These are phyloP conservation scores for Drosophila demipolita DNA, from an alignment of 2,888 invertebrate species.

Conservation along the genomic window DNA sequence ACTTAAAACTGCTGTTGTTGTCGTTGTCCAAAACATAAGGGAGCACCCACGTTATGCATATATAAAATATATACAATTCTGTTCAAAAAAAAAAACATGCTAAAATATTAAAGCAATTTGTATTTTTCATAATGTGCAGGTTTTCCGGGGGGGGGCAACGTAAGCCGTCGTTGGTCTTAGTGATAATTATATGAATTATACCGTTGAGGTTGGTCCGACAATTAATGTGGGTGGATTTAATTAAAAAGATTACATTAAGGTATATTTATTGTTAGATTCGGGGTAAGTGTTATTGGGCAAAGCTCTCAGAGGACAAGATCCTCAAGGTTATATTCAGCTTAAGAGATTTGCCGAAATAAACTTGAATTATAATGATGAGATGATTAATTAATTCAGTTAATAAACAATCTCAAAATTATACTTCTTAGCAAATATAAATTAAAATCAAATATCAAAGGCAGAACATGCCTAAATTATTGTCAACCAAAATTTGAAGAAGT, in stretches of 20 bases:
- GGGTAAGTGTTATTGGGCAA: neutral
- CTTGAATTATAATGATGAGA: neutral
- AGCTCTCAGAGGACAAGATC: neutral
- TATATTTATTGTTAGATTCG: neutral
- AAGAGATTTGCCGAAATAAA: neutral
- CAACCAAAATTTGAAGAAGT: neutral
- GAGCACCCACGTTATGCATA: conserved; percentile 30
- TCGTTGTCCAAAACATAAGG: conserved; percentile 55
- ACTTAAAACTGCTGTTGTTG: conserved; percentile 57
- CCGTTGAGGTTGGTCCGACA: conserved; percentile 22
- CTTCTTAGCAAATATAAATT: neutral
- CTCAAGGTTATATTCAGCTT: neutral
- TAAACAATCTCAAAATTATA: neutral
- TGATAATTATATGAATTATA: conserved; percentile 58
- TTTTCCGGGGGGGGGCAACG: conserved; percentile 1
- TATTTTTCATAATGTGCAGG: conserved; percentile 54
- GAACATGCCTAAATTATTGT: neutral
- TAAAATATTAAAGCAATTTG: conserved; percentile 75
- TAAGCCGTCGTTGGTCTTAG: conserved; percentile 13
- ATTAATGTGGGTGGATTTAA: conserved; percentile 29
- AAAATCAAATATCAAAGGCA: neutral
- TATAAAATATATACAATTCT: conserved; percentile 31
- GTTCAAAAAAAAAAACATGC: conserved; percentile 33
- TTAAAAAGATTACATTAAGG: conserved; percentile 22
- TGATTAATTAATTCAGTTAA: neutral